Evolutionary conservation across 2,797 vertebrate genomes (phyloP).

Genomic region (Anguilla anguilla): DNA sequence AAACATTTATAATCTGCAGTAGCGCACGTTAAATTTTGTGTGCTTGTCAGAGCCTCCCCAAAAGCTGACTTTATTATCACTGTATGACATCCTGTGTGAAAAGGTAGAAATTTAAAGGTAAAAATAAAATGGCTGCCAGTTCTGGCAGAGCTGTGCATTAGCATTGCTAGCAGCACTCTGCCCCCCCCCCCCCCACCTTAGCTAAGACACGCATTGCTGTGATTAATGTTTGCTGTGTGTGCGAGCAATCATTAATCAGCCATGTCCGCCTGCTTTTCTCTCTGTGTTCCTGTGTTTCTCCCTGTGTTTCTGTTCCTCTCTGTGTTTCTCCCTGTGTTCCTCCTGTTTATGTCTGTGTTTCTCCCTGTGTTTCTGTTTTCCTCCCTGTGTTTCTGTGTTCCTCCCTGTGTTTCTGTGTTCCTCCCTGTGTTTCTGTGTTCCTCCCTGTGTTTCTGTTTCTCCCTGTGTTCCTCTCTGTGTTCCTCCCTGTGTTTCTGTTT

Average conservation of each 20-base stretch:
- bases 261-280: slow-evolving; percentile 50
- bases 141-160: slow-evolving; percentile 66
- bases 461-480: slow-evolving; percentile 27
- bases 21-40: slow-evolving; percentile 43
- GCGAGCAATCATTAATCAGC: slow-evolving; percentile 71
- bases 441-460: not conserved
- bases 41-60: not conserved
- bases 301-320: slow-evolving; percentile 24
- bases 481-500: not conserved
- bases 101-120: not conserved
- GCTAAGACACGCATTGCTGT: slow-evolving; percentile 49
- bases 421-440: slow-evolving; percentile 29
- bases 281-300: slow-evolving; percentile 35
- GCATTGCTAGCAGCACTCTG: slow-evolving; percentile 59
- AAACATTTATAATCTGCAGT: slow-evolving; percentile 65
- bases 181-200: slow-evolving; percentile 42
- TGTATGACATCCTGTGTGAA: not conserved
- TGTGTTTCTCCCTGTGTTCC: slow-evolving; percentile 34
- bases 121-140: slow-evolving; percentile 39
- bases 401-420: slow-evolving; percentile 34
- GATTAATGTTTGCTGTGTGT: slow-evolving; percentile 73
- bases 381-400: slow-evolving; percentile 35
- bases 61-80: not conserved
- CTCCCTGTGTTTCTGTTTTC: slow-evolving; percentile 37
- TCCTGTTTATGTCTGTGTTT: slow-evolving; percentile 37